Evolutionary conservation across 2,888 invertebrate genomes (phyloP).

Genomic region (Schizotus pectinicornis): DNA sequence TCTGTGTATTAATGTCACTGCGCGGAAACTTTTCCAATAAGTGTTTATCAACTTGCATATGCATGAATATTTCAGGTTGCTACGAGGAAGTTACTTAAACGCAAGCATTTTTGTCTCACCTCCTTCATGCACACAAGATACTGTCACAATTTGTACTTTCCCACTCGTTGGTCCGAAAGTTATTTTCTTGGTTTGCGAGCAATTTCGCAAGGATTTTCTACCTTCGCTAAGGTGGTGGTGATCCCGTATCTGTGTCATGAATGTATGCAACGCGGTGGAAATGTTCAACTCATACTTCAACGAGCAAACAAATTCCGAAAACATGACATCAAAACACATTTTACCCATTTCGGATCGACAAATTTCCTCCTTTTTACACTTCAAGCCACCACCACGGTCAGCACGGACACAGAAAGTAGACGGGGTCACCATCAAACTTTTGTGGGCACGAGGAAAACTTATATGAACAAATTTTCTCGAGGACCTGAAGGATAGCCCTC

Average conservation of each 20-base stretch:
- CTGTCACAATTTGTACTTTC: not conserved
- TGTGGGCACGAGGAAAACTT: too few relatives aligned
- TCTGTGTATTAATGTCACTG: constrained; percentile 66
- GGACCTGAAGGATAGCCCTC: too few relatives aligned
- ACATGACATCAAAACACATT: constrained; percentile 25
- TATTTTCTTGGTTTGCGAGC: constrained; percentile 1
- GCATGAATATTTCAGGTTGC: constrained; percentile 43
- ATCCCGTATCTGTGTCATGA: constrained; percentile 16
- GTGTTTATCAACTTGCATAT: constrained; percentile 52
- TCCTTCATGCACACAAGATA: not conserved
- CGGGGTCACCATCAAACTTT: too few relatives aligned
- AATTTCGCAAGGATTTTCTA: constrained; percentile 8
- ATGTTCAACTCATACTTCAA: constrained; percentile 19
- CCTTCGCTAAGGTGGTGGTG: too few relatives aligned
- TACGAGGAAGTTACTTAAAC: constrained; percentile 40
- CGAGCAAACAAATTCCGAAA: constrained; percentile 28
- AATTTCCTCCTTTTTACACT: constrained; percentile 10
- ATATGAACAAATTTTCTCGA: too few relatives aligned
- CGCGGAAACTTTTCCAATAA: constrained; percentile 53
- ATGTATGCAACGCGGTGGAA: constrained; percentile 13
- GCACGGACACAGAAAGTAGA: too few relatives aligned
- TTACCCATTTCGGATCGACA: constrained; percentile 15
- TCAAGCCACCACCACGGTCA: too few relatives aligned
- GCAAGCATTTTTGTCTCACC: constrained; percentile 26
- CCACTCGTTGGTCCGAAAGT: constrained; percentile 4